Evolutionary conservation across 2,797 vertebrate genomes (phyloP), one percentile per base, ranked within the genome.

Genomic region (Synaphobranchus kaupii): DNA sequence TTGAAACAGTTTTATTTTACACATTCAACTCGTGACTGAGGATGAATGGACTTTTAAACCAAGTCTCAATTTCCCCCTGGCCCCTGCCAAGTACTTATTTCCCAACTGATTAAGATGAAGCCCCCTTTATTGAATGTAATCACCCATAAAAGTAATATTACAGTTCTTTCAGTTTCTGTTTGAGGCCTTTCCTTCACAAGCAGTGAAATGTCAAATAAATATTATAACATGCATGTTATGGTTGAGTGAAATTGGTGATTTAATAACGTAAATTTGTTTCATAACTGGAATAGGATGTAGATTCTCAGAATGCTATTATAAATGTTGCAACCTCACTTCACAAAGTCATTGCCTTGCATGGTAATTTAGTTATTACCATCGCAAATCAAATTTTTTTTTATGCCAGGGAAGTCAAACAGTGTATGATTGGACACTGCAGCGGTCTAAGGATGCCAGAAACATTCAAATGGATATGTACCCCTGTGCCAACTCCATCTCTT

Each of bases 191-290:
- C 15, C 63, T 39, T 31, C 28, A 25, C 39, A 76, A 48, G 68
- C 82, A 87, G 68, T 48, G 48, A 54, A 63, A 44, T 78, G 83
- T 87, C 28, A 87, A 84, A 87, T 54, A 84, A 87, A 87, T 58
- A 76, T 76, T 76, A 68, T 54, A 80, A 15, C 34, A 78, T 78
- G 83, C 54, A 66, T 84, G 44, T 87, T 78, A 84, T 17, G 86
- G n/a, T 25, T 47, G 63, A 87, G 31, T 78, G 68, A 87, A 34
- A 78, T 48, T 84, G 50, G 87, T 87, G 66, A 84, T 87, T 73
- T 87, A 84, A 87, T 84, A 56, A 63, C 73, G 84, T 84, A n/a
- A 13, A 84, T 80, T 76, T 58, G 66, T 80, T 76, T 50, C 50
- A 84, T 87, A 83, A 84, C 50, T 73, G 52, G 48, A 87, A 76